A percentile compares a stretch with the other conserved stretches of the same genome.
Evolutionary conservation across 2,888 invertebrate species (phyloP).

Genomic region (Melinaea menophilus): DNA sequence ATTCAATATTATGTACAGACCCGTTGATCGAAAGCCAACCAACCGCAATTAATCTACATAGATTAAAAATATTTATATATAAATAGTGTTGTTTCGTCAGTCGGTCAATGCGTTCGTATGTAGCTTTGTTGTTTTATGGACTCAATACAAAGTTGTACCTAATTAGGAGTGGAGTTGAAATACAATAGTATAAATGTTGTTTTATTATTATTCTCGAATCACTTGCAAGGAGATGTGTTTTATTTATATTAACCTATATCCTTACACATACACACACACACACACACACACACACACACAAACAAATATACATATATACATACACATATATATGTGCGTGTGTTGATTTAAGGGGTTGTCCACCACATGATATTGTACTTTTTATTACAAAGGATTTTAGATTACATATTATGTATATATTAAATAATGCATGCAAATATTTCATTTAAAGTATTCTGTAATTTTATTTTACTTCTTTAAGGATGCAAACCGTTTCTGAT

Average conservation of each 20-base stretch:
- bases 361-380: too few species aligned
- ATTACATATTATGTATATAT: too few species aligned
- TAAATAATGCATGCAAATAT: too few species aligned
- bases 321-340: too few species aligned
- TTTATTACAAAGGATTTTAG: too few species aligned
- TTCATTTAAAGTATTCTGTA: too few species aligned
- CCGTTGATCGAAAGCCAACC: constrained; percentile 43
- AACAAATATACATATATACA: too few species aligned
- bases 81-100: constrained; percentile 29
- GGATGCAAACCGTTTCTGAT: too few species aligned
- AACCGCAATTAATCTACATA: too few species aligned
- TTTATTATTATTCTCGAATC: constrained; percentile 76
- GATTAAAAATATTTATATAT: constrained; percentile 11
- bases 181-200: constrained; percentile 77
- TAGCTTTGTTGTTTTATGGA: constrained; percentile 72
- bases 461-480: too few species aligned
- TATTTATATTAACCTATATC: constrained; percentile 43
- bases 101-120: constrained; percentile 46
- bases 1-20: constrained; percentile 59
- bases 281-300: too few species aligned
- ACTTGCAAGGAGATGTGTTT: constrained; percentile 72
- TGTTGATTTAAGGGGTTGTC: too few species aligned
- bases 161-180: constrained; percentile 69
- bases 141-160: constrained; percentile 73
- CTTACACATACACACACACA: background rate